Conservation (phyloP, 2,113 vertebrate species). For the Piprites chloris region DNA sequence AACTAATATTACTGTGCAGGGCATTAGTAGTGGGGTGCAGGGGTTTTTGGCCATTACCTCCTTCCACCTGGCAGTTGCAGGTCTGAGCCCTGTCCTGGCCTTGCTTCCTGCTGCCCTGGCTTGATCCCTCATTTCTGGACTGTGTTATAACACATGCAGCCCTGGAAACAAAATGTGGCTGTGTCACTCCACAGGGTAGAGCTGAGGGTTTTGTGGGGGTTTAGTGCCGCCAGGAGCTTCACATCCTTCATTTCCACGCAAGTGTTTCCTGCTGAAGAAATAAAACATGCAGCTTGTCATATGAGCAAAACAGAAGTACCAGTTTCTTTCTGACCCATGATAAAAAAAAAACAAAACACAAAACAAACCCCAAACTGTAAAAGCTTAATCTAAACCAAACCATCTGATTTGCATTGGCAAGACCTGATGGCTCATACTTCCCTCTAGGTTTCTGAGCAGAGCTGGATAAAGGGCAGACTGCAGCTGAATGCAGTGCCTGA, state of each 20-base stretch:
- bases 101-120: background rate
- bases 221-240: background rate
- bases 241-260: background rate
- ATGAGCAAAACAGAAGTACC: background rate
- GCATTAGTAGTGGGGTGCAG: background rate
- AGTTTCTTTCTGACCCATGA: background rate
- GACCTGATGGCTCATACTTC: background rate
- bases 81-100: background rate
- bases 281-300: background rate
- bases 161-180: background rate
- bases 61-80: background rate
- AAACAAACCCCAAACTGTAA: background rate
- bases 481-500: background rate
- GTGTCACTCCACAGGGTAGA: accelerated
- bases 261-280: background rate
- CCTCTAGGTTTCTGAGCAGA: background rate
- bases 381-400: background rate
- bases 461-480: background rate
- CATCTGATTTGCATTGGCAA: slow-evolving; percentile 5
- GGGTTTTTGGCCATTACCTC: background rate
- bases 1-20: background rate
- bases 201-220: accelerated
- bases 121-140: background rate
- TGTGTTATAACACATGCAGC: background rate
- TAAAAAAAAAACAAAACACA: background rate